Evolutionary conservation across 2,113 vertebrate genomes (phyloP).

Genomic region (Sciurus niger): DNA sequence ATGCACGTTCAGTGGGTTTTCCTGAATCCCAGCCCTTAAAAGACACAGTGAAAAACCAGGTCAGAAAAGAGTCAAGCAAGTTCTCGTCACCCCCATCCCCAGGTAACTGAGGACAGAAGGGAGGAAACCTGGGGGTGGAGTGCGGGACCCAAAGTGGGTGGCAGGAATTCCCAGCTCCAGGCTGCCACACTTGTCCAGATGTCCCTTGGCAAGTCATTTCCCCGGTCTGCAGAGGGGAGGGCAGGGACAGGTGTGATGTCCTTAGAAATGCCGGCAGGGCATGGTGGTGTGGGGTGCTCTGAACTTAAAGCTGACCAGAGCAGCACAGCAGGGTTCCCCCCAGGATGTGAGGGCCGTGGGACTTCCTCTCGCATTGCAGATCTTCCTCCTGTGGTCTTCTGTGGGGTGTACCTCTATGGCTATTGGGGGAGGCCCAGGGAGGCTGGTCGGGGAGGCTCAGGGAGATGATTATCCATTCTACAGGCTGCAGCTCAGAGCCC

Average conservation of each 20-base stretch:
- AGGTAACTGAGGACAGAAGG: too few species aligned
- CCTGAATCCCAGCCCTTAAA: constrained; percentile 77
- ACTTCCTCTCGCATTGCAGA: too few species aligned
- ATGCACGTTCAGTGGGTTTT: constrained; percentile 84
- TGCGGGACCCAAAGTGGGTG: background rate
- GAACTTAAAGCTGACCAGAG: too few species aligned
- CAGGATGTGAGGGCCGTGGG: too few species aligned
- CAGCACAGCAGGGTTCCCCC: too few species aligned
- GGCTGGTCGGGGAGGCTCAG: background rate
- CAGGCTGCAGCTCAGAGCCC: background rate
- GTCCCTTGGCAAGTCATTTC: background rate
- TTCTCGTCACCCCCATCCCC: too few species aligned
- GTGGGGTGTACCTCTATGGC: background rate
- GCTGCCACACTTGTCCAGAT: background rate
- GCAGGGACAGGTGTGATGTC: rapidly evolving
- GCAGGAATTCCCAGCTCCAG: background rate
- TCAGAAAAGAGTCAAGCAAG: too few species aligned
- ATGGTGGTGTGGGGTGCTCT: too few species aligned
- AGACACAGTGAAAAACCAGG: background rate
- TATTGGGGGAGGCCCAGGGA: too few species aligned
- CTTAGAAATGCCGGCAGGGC: background rate
- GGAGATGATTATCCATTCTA: background rate
- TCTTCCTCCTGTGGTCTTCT: too few species aligned
- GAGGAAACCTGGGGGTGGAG: too few species aligned
- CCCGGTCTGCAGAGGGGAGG: background rate